Evolutionary conservation across 2,113 vertebrate species (phyloP), one percentile per base, ranked within the genome.

Genomic region (Peromyscus polionotus): DNA sequence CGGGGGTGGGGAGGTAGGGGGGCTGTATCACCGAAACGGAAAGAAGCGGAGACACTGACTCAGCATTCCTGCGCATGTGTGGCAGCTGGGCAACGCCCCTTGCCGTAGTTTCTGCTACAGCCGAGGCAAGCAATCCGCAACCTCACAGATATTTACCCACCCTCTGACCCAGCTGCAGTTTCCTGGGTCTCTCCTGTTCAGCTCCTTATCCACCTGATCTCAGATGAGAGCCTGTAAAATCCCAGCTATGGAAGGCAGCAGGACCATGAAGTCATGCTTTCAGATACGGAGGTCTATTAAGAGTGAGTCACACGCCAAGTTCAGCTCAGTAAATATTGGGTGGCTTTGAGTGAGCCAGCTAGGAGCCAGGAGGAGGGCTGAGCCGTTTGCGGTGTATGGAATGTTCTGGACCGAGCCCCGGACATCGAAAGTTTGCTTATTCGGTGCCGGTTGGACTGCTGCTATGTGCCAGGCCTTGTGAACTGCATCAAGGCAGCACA

Each of bases 301-400:
- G 22, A 57, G 36, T 91, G 88, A 88, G 57, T 94, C 95, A 91
- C 26, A 79, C 24, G n/a, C 51, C 79, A 94, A 81, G 17, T 61
- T 88, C 42, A 76, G 79, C 80, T 94, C 14, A 14, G 88, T 93
- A 88, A 81, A 95, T 13, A 57, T 1, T 10, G 61, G 90, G 31
- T 54, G 68, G 61, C 45, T n/a, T 9, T 14, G 24, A 36, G 5
- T 33, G 72, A 65, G n/a, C 26, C 67, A 33, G 48, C 81, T 7
- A n/a, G 61, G 73, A 83, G 33, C 16, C 72, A 57, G 19, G 48
- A 87, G 39, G 12, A 45, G 20, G 63, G 26, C 88, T 77, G 57
- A 51, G 63, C 45, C 42, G 3, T 59, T 33, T 84, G 2, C 24
- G 39, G 59, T 19, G 11, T 68, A 2, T 59, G 22, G 42, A 79